Evolutionary conservation across 2,888 invertebrate genomes (phyloP), one percentile per base, ranked within the genome.

Genomic region (Leptopilina myrica): DNA sequence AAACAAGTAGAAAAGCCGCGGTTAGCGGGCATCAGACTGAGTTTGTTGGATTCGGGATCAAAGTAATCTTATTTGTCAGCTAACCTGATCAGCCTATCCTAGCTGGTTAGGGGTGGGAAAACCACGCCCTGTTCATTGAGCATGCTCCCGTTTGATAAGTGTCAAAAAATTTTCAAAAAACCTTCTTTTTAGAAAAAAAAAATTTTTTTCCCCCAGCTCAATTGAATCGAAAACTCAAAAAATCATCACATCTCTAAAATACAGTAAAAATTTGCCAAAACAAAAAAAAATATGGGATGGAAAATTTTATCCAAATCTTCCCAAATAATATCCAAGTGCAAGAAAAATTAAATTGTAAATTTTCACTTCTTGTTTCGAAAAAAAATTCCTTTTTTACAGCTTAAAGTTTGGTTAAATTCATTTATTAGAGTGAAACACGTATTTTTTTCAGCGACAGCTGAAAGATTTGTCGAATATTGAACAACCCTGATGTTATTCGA

Each of bases 1-100:
- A 84, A 84, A 84, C 86, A 84, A 84, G 84, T 84, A 83, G 82
- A 85, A 86, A 79, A 83, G 81, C 82, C 82, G 90, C 90, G 90
- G 90, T 91, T 91, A 90, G 89, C 89, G 87, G 91, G 90, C 87
- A 90, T 90, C 90, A 86, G 87, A 84, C 82, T 81, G 81, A 89
- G 90, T 91, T 91, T 91, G 90, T 91, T 89, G 91, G 90, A 91
- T 91, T 91, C 91, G 88, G 91, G 91, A 91, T 91, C 90, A 91
- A 86, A 89, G 87, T 91, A 91, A 91, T 91, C 91, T 91, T 90
- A 89, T 91, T 91, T 91, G 90, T 86, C 87, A 87, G 84, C 87
- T 80, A 81, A 80, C 87, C 84, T 85, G 89, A 91, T 91, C 90
- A 90, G 88, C 91, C 91, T 91, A 91, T 91, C 91, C 90, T 86